Conservation (phyloP, 1,140 invertebrate species). For the Pogonomyrmex californicus region DNA sequence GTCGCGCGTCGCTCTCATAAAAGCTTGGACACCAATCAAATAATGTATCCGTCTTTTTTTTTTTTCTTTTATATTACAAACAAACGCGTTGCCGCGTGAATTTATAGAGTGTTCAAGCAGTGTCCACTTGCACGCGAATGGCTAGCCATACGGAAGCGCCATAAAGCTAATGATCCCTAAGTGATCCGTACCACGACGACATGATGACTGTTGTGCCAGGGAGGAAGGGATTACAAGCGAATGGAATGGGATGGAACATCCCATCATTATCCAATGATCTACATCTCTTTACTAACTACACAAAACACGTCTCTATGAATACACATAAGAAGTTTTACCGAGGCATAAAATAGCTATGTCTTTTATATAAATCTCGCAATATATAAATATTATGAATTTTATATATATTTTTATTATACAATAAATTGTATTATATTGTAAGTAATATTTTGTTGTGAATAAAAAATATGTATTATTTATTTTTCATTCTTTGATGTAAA, state of each 20-base stretch:
- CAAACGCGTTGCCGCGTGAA: background rate
- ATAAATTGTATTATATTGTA: background rate
- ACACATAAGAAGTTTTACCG: constrained; percentile 21
- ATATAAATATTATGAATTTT: no score
- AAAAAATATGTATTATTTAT: background rate
- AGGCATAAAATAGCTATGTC: background rate
- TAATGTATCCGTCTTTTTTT: background rate
- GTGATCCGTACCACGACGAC: constrained; percentile 79
- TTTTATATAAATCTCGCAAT: background rate
- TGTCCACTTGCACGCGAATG: constrained; percentile 72
- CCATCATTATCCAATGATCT: constrained; percentile 82
- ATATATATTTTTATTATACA: background rate
- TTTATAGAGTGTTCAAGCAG: constrained; percentile 44
- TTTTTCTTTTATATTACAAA: background rate
- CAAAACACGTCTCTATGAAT: constrained; percentile 68
- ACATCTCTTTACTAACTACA: constrained; percentile 74
- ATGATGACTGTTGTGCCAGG: constrained; percentile 76
- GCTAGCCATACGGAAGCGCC: constrained; percentile 74
- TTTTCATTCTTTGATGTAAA: background rate
- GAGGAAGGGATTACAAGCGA: constrained; percentile 77
- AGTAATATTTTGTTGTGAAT: background rate
- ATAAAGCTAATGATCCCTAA: constrained; percentile 79
- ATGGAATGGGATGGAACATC: constrained; percentile 79
- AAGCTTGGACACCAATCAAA: background rate
- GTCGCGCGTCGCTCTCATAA: background rate